phyloP scores from a whole-genome alignment of 2,888 invertebrate genomes.

The Lithophane socia region DNA sequence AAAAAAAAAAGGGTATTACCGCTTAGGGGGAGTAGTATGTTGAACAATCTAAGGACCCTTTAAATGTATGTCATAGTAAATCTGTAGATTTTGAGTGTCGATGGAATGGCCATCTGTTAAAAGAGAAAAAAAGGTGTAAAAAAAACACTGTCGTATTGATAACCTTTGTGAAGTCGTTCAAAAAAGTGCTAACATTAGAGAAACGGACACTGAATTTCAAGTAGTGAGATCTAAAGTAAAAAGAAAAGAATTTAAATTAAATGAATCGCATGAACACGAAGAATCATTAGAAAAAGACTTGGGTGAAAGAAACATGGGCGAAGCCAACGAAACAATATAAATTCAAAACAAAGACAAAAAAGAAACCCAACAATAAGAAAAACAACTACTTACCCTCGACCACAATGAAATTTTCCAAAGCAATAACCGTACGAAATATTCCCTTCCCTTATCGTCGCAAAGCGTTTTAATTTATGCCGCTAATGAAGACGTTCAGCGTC shows the following conservation, averaged over 20 bases:
- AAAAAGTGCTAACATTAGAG: neutral
- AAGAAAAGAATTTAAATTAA: neutral
- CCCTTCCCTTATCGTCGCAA: slow-evolving; percentile 53
- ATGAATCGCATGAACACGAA: neutral
- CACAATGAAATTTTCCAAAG: slow-evolving; percentile 35
- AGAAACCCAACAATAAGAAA: neutral
- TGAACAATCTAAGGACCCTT: no score
- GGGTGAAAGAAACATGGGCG: neutral
- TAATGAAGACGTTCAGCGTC: slow-evolving; percentile 84
- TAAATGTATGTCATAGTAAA: no score
- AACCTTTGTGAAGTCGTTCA: neutral
- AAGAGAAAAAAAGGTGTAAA: neutral
- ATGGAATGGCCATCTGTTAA: neutral
- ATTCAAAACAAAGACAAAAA: neutral
- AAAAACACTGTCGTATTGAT: neutral
- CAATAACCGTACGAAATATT: slow-evolving; percentile 51
- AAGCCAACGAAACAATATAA: neutral
- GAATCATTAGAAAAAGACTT: neutral
- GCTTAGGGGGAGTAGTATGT: no score
- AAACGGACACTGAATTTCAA: neutral
- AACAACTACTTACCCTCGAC: neutral
- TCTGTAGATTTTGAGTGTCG: neutral
- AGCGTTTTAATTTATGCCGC: slow-evolving; percentile 84
- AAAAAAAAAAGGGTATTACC: no score
- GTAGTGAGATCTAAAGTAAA: neutral